Base-by-base conservation (phyloP, 2,888 invertebrate genomes). In the Gisinianus flammeolus region DNA sequence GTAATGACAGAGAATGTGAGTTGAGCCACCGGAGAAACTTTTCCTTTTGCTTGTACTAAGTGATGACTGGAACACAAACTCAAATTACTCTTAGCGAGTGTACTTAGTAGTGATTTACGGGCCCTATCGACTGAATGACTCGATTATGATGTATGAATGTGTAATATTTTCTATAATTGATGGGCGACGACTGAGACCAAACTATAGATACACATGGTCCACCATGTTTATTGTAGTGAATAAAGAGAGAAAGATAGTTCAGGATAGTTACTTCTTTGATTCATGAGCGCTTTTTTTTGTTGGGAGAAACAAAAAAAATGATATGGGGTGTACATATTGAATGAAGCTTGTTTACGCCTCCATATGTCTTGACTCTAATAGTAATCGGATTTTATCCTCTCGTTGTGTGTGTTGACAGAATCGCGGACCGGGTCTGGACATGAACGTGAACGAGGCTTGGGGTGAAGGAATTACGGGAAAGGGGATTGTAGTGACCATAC, bases 361-460 rank as follows among this genome's bases (percentile, higher is more conserved):
- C 68, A 44, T 68, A 68, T 68, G 68, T 68, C 28, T 31, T n/a
- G 58, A 24, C 30, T 16, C 64, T 30, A 44, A 31, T 26, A 33
- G 44, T 68, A 68, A 68, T 68, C 68, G 68, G 35, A 68, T 68
- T 68, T 68, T 68, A 22, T 44, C 26, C 64, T 33, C 33, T 33
- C 28, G 5, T 58, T 66, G 67, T 66, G 12, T 54, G 80, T 83
- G 85, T 85, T 83, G 86, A 64, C 87, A 94, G 94, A 94, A 94
- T 87, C 92, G 97, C 76, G 97, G 96, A n/a, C 91, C 92, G 80
- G 95, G 94, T 16, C 88, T 96, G 81, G 96, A 97, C 86, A 97
- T 98, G 97, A 97, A 97, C 88, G 98, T 98, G 81, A 92, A 94
- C 86, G 94, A 94, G 77, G 98, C 97, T 54, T 98, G 98, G 98